Evolutionary conservation across 2,888 invertebrate genomes (phyloP).

Genomic region (Drosophila flavopinicola): DNA sequence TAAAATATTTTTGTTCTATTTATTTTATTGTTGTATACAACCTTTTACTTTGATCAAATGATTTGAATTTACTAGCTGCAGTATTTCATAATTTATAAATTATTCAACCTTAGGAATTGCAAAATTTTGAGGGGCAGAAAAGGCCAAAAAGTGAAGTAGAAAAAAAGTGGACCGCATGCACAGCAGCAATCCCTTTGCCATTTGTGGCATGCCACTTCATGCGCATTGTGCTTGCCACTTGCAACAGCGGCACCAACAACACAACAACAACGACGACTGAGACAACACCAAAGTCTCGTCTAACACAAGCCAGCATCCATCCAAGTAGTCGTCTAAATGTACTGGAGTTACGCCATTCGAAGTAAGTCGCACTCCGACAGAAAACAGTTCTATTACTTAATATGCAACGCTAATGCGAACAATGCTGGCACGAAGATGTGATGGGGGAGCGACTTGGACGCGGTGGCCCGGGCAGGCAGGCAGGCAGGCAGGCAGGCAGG

Average conservation of each 20-base stretch:
- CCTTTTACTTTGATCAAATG: too few relatives aligned
- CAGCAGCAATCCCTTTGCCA: conserved; percentile 21
- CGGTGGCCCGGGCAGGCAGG: too few relatives aligned
- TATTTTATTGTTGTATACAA: too few relatives aligned
- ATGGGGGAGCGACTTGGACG: conserved; percentile 3
- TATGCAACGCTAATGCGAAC: conserved; percentile 76
- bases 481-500: too few relatives aligned
- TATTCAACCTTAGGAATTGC: conserved; percentile 1
- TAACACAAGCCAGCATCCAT: conserved; percentile 21
- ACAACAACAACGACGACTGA: too few relatives aligned
- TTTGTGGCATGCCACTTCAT: conserved; percentile 39
- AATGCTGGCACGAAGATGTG: conserved; percentile 64
- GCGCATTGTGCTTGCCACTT: too few relatives aligned
- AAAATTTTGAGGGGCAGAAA: conserved; percentile 6
- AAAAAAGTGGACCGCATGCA: neutral
- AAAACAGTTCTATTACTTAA: conserved; percentile 79
- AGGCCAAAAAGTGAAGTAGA: too few relatives aligned
- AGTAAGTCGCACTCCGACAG: conserved; percentile 35
- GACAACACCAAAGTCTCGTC: conserved; percentile 1
- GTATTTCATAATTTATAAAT: conserved; percentile 2
- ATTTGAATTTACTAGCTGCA: too few relatives aligned
- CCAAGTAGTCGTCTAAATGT: conserved; percentile 28
- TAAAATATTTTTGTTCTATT: too few relatives aligned
- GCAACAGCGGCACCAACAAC: conserved; percentile 32
- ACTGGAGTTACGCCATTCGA: conserved; percentile 55